A percentile compares a stretch with the other conserved stretches of the same genome.
Evolutionary conservation across 2,888 invertebrate genomes (phyloP).

Genomic region (Cryptosula pallasiana): DNA sequence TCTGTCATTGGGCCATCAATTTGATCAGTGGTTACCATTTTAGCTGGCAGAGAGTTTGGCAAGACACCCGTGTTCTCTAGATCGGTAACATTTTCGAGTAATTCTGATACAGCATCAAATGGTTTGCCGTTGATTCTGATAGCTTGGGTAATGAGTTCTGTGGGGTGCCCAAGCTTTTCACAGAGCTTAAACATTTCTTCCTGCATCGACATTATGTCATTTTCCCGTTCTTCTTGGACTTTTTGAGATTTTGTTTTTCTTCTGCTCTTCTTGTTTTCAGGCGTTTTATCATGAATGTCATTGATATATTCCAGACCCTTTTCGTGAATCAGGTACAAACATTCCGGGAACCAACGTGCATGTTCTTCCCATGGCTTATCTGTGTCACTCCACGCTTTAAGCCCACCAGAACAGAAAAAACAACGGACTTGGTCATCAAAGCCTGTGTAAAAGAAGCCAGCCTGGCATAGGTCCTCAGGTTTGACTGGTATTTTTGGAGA

Average conservation of each 20-base stretch:
- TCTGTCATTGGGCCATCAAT: too few species aligned
- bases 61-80: too few species aligned
- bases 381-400: constrained; percentile 84
- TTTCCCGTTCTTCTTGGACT: neutral
- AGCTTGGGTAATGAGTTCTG: neutral
- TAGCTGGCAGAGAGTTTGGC: too few species aligned
- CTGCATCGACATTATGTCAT: neutral
- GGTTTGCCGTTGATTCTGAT: neutral
- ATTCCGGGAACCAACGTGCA: constrained; percentile 82
- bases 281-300: constrained; percentile 18
- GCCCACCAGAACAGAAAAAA: constrained; percentile 87
- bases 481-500: neutral
- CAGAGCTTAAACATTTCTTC: neutral
- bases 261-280: neutral
- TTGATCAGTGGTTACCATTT: too few species aligned
- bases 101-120: neutral
- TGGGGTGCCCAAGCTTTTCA: neutral
- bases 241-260: neutral
- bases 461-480: neutral
- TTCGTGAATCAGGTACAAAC: constrained; percentile 72
- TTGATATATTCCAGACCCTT: constrained; percentile 64
- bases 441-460: constrained; percentile 35
- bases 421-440: constrained; percentile 83
- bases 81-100: neutral
- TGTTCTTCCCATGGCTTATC: constrained; percentile 94